Conservation (phyloP, 2,113 vertebrate genomes). For the Gymnocephalus cernua region DNA sequence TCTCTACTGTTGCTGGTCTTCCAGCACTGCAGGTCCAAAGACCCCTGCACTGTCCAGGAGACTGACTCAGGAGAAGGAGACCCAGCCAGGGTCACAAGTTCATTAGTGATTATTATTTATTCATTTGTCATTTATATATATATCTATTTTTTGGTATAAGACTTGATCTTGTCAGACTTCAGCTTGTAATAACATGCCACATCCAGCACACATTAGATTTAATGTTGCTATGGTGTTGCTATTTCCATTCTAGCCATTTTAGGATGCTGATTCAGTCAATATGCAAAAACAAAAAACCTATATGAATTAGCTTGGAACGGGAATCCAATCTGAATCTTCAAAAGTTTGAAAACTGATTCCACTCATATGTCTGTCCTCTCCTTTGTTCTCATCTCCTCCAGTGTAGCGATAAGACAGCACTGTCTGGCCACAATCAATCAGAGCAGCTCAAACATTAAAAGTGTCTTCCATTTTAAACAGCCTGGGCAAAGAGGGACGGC, state of each 20-base stretch:
- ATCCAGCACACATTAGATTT: not conserved
- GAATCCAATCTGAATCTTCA: not conserved
- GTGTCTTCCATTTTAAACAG: slow-evolving; percentile 63
- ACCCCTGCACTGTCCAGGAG: slow-evolving; percentile 2
- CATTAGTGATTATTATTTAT: not conserved
- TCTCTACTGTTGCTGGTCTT: slow-evolving; percentile 23
- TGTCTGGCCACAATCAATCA: slow-evolving; percentile 66
- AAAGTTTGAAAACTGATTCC: slow-evolving; percentile 11
- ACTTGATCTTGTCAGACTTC: not conserved
- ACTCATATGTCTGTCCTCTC: not conserved
- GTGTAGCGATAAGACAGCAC: slow-evolving; percentile 13
- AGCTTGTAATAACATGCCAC: not conserved
- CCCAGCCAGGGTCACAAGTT: not conserved
- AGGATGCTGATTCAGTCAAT: not conserved
- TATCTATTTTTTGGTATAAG: not conserved
- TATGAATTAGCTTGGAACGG: not conserved
- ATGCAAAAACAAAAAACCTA: not conserved
- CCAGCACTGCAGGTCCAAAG: slow-evolving; percentile 20
- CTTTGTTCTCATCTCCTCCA: not conserved
- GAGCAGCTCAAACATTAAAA: slow-evolving; percentile 56
- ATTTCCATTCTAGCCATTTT: not conserved
- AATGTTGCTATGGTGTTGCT: not conserved
- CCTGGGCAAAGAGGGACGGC: slow-evolving; percentile 38
- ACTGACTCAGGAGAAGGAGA: slow-evolving; percentile 3
- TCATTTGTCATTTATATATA: not conserved